Evolutionary conservation across 2,113 vertebrate species (phyloP).

Genomic region (Ibidorhyncha struthersii): DNA sequence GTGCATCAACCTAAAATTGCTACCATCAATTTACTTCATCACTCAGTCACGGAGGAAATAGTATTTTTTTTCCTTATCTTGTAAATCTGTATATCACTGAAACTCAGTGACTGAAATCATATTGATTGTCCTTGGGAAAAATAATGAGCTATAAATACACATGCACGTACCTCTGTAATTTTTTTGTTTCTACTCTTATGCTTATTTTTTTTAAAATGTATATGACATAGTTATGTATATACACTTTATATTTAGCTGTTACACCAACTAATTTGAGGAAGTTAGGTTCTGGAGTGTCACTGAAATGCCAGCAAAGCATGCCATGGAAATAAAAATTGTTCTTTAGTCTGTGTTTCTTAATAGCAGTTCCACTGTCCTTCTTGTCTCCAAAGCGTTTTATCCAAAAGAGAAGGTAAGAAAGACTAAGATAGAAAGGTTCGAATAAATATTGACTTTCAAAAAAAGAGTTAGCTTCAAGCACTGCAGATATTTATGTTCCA

Average conservation of each 20-base stretch:
- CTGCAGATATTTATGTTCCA: not conserved
- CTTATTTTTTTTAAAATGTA: not conserved
- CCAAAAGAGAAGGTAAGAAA: not conserved
- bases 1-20: not conserved
- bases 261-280: not conserved
- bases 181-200: not conserved
- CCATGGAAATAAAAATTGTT: not conserved
- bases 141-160: not conserved
- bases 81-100: not conserved
- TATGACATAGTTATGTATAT: not conserved
- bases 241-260: not conserved
- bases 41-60: not conserved
- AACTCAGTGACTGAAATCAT: not conserved
- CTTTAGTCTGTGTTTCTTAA: not conserved
- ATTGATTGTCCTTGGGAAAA: not conserved
- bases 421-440: not conserved
- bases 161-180: not conserved
- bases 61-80: not conserved
- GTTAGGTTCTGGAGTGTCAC: not conserved
- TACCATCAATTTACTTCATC: not conserved
- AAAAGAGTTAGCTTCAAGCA: not conserved
- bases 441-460: not conserved
- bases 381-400: not conserved
- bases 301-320: not conserved
- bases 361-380: not conserved